Conservation (phyloP, 2,797 vertebrate genomes). For the Gymnoscopelus braueri region DNA sequence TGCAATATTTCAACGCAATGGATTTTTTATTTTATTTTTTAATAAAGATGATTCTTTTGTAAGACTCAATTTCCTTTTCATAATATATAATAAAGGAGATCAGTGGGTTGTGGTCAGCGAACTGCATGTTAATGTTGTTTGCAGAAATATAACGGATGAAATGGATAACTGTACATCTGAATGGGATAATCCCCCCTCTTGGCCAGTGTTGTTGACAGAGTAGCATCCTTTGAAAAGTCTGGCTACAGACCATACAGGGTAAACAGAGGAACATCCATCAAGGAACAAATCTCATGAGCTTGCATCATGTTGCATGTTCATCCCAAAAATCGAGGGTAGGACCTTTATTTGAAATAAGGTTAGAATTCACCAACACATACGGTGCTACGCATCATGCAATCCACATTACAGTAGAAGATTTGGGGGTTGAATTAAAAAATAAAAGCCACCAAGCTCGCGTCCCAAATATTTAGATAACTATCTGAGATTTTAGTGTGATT, state of each 20-base stretch:
- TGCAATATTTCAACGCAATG: constrained; percentile 38
- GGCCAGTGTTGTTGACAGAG: constrained; percentile 37
- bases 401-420: no score
- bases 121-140: constrained; percentile 25
- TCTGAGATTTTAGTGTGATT: background rate
- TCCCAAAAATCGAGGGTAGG: no score
- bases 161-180: constrained; percentile 43
- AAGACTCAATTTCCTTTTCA: constrained; percentile 32
- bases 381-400: no score
- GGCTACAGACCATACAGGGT: constrained; percentile 25
- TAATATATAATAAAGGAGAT: constrained; percentile 36
- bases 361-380: no score
- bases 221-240: constrained; percentile 33
- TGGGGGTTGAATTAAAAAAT: no score
- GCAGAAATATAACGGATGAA: constrained; percentile 35
- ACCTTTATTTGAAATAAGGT: no score
- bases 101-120: constrained; percentile 29
- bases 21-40: constrained; percentile 20
- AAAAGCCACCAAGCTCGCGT: no score
- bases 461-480: no score
- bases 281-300: no score
- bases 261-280: constrained; percentile 12
- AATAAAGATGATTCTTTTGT: constrained; percentile 37
- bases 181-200: constrained; percentile 21
- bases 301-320: no score